Conservation (phyloP, 2,888 invertebrate species). For the Laspeyria flexula region DNA sequence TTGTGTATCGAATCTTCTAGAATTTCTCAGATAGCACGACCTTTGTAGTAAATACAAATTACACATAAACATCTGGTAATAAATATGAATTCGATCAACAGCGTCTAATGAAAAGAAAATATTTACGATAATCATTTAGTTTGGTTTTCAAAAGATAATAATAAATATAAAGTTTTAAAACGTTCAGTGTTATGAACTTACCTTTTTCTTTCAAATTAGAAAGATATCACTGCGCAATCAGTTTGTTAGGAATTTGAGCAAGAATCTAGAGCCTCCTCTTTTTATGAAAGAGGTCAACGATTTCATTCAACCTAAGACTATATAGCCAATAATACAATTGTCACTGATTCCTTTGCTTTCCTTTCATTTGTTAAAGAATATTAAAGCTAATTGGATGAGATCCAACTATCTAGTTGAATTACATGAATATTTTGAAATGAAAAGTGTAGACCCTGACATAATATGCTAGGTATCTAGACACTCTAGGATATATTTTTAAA, state of each 20-base stretch:
- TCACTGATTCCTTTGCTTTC: background rate
- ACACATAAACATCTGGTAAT: background rate
- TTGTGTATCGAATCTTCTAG: background rate
- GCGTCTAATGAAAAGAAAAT: background rate
- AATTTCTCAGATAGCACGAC: background rate
- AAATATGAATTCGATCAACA: background rate
- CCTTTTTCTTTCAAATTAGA: too few species aligned
- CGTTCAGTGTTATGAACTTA: too few species aligned
- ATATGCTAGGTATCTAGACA: too few species aligned
- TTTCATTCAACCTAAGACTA: conserved; percentile 4
- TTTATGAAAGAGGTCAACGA: conserved; percentile 15
- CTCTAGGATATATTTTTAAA: too few species aligned
- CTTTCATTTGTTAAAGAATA: conserved; percentile 1
- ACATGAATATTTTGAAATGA: too few species aligned
- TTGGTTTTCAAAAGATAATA: background rate
- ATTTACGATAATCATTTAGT: conserved; percentile 7
- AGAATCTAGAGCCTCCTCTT: conserved; percentile 9
- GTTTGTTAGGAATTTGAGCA: conserved; percentile 11
- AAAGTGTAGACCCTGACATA: too few species aligned
- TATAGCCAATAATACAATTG: conserved; percentile 9
- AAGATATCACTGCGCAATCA: conserved; percentile 9
- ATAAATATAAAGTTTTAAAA: too few species aligned
- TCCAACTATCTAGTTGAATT: too few species aligned
- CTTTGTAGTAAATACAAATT: background rate
- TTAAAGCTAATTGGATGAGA: background rate